A percentile compares a stretch with the other conserved stretches of the same genome.
Conservation (phyloP, 2,888 invertebrate species). For the Microctonus aethiopoides region DNA sequence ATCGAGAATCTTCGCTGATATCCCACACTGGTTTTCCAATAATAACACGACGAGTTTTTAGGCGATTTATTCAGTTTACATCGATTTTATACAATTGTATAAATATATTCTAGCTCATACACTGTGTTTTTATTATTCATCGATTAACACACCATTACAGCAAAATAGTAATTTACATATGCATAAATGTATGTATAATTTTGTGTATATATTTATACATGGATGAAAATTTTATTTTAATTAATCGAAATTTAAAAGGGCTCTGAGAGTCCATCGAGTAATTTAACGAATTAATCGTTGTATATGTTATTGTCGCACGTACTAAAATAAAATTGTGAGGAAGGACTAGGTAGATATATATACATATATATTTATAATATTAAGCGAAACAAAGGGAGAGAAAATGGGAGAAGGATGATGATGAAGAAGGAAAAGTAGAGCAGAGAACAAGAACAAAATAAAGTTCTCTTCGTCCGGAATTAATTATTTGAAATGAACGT, state of each 20-base stretch:
- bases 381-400: not conserved
- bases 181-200: not conserved
- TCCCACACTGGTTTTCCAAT: not conserved
- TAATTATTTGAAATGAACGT: conserved; percentile 64
- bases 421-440: conserved; percentile 2
- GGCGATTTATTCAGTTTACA: not conserved
- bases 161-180: not conserved
- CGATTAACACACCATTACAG: not conserved
- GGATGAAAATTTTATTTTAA: not conserved
- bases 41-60: conserved; percentile 3
- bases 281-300: not conserved
- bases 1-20: not conserved
- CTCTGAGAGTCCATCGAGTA: not conserved
- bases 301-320: not conserved
- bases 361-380: not conserved
- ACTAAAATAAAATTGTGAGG: not conserved
- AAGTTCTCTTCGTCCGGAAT: conserved; percentile 50
- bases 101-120: no score
- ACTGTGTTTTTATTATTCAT: no score
- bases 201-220: no score
- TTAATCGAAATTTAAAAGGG: not conserved
- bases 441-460: conserved; percentile 34
- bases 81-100: no score
- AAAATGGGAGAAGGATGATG: not conserved
- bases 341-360: not conserved